Conservation (phyloP, 2,888 invertebrate genomes). For the Latrodectus hesperus region DNA sequence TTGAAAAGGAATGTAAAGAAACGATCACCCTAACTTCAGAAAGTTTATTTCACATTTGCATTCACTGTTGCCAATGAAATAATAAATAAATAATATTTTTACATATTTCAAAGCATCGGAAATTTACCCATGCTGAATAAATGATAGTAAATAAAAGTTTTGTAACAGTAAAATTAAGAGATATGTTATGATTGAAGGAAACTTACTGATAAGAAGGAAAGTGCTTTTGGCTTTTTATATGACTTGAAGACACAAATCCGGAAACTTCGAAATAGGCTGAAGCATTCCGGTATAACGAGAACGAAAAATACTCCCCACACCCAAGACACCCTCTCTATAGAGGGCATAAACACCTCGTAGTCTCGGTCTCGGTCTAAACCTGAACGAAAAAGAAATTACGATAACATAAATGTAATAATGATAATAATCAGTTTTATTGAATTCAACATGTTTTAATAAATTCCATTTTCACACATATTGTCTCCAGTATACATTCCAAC, state of each 20-base stretch:
- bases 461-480: not conserved
- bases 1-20: too few species aligned
- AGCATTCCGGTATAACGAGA: conserved; percentile 72
- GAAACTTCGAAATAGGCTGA: conserved; percentile 72
- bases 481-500: too few species aligned
- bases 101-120: too few species aligned
- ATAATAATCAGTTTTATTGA: not conserved
- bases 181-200: not conserved
- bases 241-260: conserved; percentile 73
- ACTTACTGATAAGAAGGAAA: conserved; percentile 69
- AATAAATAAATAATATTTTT: too few species aligned
- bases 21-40: too few species aligned
- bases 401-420: too few species aligned
- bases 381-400: conserved; percentile 7
- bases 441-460: not conserved
- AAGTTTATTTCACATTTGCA: too few species aligned
- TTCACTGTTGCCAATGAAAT: too few species aligned
- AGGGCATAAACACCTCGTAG: conserved; percentile 69
- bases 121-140: too few species aligned
- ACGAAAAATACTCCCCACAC: conserved; percentile 73
- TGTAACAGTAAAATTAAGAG: too few species aligned
- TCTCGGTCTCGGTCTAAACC: conserved; percentile 64
- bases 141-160: too few species aligned
- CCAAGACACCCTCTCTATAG: conserved; percentile 73
- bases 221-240: conserved; percentile 66